Percentiles rank a stretch among this genome's conserved stretches.
Evolutionary conservation across 2,888 invertebrate genomes (phyloP).

Genomic region (Zonitis immaculata): DNA sequence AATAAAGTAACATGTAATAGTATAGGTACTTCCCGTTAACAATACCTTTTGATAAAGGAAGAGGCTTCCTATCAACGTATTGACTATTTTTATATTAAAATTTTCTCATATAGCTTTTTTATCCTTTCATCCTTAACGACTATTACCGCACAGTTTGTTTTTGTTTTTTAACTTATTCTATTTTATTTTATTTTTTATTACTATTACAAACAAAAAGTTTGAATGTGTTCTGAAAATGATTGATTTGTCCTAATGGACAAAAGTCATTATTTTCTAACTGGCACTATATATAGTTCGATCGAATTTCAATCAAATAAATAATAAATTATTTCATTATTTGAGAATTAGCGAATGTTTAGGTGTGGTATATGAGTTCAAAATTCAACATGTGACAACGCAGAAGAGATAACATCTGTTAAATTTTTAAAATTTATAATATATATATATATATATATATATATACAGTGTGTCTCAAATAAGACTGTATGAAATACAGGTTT

Average conservation of each 20-base stretch:
- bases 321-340: background rate
- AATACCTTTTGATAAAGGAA: conserved; percentile 14
- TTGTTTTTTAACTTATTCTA: too few species aligned
- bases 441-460: background rate
- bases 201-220: background rate
- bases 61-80: conserved; percentile 11
- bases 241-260: conserved; percentile 6
- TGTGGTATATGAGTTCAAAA: conserved; percentile 1
- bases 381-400: background rate
- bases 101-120: conserved; percentile 10
- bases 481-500: too few species aligned
- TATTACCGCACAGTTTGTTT: too few species aligned
- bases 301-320: background rate
- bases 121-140: conserved; percentile 12
- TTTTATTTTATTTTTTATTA: too few species aligned
- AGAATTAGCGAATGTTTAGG: background rate
- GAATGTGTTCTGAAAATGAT: conserved; percentile 4
- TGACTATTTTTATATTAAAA: conserved; percentile 11
- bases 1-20: conserved; percentile 28
- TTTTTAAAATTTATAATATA: conserved; percentile 5
- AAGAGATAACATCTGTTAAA: conserved; percentile 7
- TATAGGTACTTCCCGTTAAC: conserved; percentile 27
- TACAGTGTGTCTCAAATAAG: too few species aligned
- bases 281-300: background rate
- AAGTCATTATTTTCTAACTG: background rate